phyloP scores from a whole-genome alignment of 1,140 invertebrate genomes.

The Goniozus legneri region DNA sequence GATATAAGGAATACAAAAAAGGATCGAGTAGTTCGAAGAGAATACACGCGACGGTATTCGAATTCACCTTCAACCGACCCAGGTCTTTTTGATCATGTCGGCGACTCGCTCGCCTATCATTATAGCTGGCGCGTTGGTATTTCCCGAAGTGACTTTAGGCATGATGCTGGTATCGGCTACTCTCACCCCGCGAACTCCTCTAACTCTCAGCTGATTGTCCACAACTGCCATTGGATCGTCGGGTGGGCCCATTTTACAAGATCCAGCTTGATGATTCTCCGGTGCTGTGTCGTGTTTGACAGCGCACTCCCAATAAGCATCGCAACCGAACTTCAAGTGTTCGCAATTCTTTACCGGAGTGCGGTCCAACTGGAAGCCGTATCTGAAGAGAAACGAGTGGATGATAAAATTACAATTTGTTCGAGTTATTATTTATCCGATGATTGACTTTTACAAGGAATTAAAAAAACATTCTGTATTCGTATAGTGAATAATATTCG shows the following conservation, averaged over 20 bases:
- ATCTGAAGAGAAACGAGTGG: constrained; percentile 31
- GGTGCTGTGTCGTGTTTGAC: constrained; percentile 70
- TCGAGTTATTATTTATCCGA: too few relatives aligned
- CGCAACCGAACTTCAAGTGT: constrained; percentile 67
- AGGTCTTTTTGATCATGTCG: constrained; percentile 72
- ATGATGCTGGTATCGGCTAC: constrained; percentile 80
- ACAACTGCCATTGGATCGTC: constrained; percentile 69
- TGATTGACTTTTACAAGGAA: too few relatives aligned
- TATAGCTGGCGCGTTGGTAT: constrained; percentile 76
- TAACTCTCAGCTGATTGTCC: constrained; percentile 66
- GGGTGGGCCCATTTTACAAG: constrained; percentile 74
- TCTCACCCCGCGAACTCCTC: constrained; percentile 66
- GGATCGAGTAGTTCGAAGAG: too few relatives aligned
- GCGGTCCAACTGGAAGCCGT: constrained; percentile 69
- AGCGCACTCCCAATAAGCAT: constrained; percentile 80
- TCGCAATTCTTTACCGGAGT: constrained; percentile 71
- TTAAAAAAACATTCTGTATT: too few relatives aligned
- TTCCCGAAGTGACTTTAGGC: constrained; percentile 71
- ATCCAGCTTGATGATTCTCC: constrained; percentile 82
- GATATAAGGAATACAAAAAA: too few relatives aligned
- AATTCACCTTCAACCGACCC: constrained; percentile 45
- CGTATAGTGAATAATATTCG: too few relatives aligned
- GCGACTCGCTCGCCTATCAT: constrained; percentile 83
- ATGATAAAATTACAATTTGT: too few relatives aligned
- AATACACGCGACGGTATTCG: not conserved